phyloP scores from a whole-genome alignment of 2,888 invertebrate species.

The Pterobdella sp. region DNA sequence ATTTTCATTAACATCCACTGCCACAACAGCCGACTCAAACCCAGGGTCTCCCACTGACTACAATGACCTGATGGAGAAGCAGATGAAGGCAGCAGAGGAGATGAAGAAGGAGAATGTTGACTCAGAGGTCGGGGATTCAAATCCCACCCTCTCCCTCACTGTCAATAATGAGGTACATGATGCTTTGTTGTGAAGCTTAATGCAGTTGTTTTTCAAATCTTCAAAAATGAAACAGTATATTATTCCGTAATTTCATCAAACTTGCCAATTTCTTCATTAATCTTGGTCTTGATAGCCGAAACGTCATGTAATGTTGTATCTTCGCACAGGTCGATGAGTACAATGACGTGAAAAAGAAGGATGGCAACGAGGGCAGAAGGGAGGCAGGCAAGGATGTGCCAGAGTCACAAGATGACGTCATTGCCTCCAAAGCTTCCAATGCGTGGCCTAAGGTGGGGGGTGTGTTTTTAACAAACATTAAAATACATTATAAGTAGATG shows the following conservation, averaged over 20 bases:
- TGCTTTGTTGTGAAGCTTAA: neutral
- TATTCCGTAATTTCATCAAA: neutral
- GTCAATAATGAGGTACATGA: conserved; percentile 11
- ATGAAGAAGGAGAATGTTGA: neutral
- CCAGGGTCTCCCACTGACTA: conserved; percentile 23
- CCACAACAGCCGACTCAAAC: neutral
- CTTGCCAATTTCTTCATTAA: neutral
- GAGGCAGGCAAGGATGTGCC: conserved; percentile 10
- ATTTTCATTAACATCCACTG: too few species aligned
- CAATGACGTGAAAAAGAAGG: conserved; percentile 15
- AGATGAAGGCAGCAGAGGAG: conserved; percentile 13
- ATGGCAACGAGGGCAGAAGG: neutral
- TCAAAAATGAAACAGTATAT: neutral
- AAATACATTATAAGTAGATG: neutral
- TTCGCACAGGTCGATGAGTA: conserved; percentile 2
- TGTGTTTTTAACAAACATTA: neutral
- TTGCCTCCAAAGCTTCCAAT: conserved; percentile 11
- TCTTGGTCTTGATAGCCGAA: too few species aligned
- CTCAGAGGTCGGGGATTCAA: conserved; percentile 6
- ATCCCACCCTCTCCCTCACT: conserved; percentile 11
- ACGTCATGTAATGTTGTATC: too few species aligned
- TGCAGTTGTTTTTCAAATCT: neutral
- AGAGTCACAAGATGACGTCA: conserved; percentile 14
- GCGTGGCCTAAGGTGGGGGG: conserved; percentile 28
- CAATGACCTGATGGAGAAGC: conserved; percentile 22